Evolutionary conservation across 2,113 vertebrate species (phyloP).

Genomic region (Condylura cristata): DNA sequence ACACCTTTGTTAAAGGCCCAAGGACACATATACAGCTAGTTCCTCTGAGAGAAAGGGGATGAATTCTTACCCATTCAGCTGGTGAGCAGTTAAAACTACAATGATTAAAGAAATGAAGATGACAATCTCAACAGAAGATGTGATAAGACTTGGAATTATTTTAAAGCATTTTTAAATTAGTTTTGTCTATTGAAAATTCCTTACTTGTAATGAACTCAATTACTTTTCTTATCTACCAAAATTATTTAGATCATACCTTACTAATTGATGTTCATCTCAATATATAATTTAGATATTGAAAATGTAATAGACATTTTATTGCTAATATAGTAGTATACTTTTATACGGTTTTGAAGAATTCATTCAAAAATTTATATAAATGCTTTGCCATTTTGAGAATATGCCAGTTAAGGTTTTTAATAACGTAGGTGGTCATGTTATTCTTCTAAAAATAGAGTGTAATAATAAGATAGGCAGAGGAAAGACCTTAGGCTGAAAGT

Average conservation of each 20-base stretch:
- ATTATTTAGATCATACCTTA: neutral
- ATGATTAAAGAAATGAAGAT: neutral
- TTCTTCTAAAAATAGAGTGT: neutral
- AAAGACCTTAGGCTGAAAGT: neutral
- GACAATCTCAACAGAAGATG: neutral
- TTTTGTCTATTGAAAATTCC: neutral
- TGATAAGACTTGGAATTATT: neutral
- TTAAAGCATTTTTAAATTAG: neutral
- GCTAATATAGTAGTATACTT: neutral
- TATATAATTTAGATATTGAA: neutral
- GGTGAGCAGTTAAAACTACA: neutral
- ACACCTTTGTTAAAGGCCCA: neutral
- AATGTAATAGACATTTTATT: neutral
- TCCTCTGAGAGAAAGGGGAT: neutral
- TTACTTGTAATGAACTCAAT: neutral
- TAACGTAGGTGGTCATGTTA: neutral
- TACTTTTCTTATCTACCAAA: neutral
- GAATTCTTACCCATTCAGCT: neutral
- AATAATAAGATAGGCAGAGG: neutral
- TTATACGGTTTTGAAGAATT: conserved; percentile 1
- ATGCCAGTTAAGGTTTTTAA: neutral
- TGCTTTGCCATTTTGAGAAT: neutral
- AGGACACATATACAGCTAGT: neutral
- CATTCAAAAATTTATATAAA: neutral
- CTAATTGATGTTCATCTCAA: neutral